Evolutionary conservation across 2,888 invertebrate genomes (phyloP).

Genomic region (Pristionchus exspectatus): DNA sequence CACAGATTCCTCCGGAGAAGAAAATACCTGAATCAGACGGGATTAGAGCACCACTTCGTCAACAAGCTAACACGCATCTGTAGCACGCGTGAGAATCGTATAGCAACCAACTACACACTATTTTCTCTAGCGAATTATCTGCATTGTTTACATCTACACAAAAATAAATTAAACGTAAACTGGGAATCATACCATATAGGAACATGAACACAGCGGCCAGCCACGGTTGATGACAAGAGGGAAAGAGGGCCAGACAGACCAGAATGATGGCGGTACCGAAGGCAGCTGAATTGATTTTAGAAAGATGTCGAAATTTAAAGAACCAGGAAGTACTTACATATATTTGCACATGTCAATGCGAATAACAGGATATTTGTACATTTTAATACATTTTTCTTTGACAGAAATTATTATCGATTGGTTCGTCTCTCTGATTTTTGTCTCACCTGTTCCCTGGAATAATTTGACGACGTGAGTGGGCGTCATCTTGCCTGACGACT

Average conservation of each 20-base stretch:
- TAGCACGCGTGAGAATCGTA: neutral
- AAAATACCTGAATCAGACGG: constrained; percentile 39
- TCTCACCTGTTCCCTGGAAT: constrained; percentile 41
- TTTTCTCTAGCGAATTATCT: too few relatives aligned
- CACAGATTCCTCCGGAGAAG: constrained; percentile 53
- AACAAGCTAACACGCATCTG: neutral
- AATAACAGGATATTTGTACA: too few relatives aligned
- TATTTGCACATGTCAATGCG: neutral
- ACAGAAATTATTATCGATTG: neutral
- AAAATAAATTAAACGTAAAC: too few relatives aligned
- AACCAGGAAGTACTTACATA: too few relatives aligned
- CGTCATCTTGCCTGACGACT: constrained; percentile 20
- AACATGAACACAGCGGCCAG: constrained; percentile 45
- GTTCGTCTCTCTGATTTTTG: neutral
- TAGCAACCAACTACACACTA: too few relatives aligned
- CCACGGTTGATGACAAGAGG: constrained; percentile 47
- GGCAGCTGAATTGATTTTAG: neutral
- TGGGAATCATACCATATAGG: neutral
- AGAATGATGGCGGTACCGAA: constrained; percentile 39
- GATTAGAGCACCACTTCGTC: neutral
- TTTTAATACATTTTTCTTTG: too few relatives aligned
- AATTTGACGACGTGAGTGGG: constrained; percentile 48
- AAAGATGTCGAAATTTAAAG: too few relatives aligned
- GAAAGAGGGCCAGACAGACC: constrained; percentile 44
- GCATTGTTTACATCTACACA: neutral